These are phyloP conservation scores for Poecilia gillii DNA, from an alignment of 2,797 vertebrate genomes.

Conservation along the genomic window DNA sequence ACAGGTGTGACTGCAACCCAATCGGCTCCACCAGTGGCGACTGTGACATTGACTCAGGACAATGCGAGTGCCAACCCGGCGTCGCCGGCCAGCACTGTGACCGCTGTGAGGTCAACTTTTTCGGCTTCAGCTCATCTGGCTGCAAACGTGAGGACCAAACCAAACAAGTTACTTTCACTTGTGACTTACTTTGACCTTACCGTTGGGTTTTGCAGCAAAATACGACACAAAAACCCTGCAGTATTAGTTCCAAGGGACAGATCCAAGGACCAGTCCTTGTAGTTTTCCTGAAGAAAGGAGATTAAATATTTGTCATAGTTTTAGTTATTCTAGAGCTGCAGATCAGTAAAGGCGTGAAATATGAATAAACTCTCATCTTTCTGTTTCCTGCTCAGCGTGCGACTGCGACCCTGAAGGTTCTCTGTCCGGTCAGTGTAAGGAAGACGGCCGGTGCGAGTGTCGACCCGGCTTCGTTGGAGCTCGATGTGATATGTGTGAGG, in stretches of 20 bases:
- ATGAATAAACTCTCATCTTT: not conserved
- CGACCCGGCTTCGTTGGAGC: constrained; percentile 90
- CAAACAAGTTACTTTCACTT: not conserved
- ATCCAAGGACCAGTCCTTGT: not conserved
- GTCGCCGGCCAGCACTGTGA: constrained; percentile 87
- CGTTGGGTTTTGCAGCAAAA: not conserved
- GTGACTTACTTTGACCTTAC: not conserved
- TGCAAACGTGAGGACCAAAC: constrained; percentile 90
- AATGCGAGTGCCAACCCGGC: constrained; percentile 96
- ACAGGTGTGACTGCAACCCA: constrained; percentile 90
- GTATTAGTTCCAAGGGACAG: not conserved
- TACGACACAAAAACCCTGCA: not conserved
- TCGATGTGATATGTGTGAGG: constrained; percentile 96
- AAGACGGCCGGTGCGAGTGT: constrained; percentile 89
- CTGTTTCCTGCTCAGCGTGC: constrained; percentile 82
- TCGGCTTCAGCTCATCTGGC: constrained; percentile 90
- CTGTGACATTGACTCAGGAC: constrained; percentile 89
- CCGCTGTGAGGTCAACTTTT: constrained; percentile 92
- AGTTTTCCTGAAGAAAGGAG: not conserved
- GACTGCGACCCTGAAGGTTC: constrained; percentile 95
- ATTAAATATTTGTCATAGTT: not conserved
- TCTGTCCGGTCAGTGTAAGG: constrained; percentile 86
- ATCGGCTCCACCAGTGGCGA: constrained; percentile 93
- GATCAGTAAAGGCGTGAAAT: not conserved
- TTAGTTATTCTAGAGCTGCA: not conserved